Evolutionary conservation across 30 jellyfish, hydroid and myxozoan genomes (phyloP).

Genomic region (Aurelia aurita): DNA sequence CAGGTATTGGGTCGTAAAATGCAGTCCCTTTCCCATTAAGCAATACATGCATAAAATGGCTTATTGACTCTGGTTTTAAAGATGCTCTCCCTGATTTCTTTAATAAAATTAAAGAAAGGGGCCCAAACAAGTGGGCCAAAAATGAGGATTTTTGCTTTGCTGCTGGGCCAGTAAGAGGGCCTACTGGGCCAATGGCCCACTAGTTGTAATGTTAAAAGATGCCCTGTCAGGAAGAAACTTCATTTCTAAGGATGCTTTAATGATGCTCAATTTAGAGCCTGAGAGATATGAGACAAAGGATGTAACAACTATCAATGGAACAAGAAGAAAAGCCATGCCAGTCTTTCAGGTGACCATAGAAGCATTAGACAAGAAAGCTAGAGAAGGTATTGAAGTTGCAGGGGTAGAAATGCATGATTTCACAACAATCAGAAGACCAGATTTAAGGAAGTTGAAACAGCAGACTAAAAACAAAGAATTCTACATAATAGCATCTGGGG

Average conservation of each 20-base stretch:
- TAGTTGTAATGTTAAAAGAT: too few relatives aligned
- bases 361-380: slow-evolving; percentile 42
- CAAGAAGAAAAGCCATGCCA: slow-evolving; percentile 49
- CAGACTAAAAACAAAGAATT: slow-evolving; percentile 51
- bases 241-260: slow-evolving; percentile 51
- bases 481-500: slow-evolving; percentile 32
- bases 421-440: slow-evolving; percentile 62
- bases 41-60: too few relatives aligned
- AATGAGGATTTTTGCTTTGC: not conserved
- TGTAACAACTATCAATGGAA: slow-evolving; percentile 45
- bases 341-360: slow-evolving; percentile 36
- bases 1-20: too few relatives aligned
- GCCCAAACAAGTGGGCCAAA: too few relatives aligned
- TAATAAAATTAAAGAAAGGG: too few relatives aligned
- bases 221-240: slow-evolving; percentile 67
- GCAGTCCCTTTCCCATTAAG: too few relatives aligned
- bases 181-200: too few relatives aligned
- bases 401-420: slow-evolving; percentile 58
- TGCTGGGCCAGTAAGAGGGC: slow-evolving; percentile 5
- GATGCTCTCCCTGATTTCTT: too few relatives aligned
- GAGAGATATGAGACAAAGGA: slow-evolving; percentile 23
- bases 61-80: too few relatives aligned
- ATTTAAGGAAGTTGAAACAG: slow-evolving; percentile 43
- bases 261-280: slow-evolving; percentile 26
- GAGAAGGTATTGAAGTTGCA: slow-evolving; percentile 63